Evolutionary conservation across 1,140 invertebrate genomes (phyloP).

Genomic region (Acyrthosiphon pisum): DNA sequence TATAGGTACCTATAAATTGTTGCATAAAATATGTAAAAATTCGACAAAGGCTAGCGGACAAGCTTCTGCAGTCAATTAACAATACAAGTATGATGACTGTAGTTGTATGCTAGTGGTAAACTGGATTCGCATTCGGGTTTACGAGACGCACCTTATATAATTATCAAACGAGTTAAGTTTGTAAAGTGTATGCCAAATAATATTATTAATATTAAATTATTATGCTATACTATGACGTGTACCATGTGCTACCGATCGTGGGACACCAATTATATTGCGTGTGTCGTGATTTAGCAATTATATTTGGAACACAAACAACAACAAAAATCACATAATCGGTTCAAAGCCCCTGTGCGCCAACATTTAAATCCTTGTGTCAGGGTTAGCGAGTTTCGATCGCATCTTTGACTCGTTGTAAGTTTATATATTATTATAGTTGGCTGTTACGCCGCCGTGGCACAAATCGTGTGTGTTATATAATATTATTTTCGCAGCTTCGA

Average conservation of each 20-base stretch:
- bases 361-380: constrained; percentile 10
- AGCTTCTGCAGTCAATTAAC: neutral
- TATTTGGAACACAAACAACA: neutral
- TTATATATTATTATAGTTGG: neutral
- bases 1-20: neutral
- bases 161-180: neutral
- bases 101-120: neutral
- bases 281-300: neutral
- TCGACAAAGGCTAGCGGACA: neutral
- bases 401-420: neutral
- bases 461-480: neutral
- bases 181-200: too few species aligned
- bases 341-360: neutral
- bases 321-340: neutral
- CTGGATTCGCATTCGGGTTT: neutral
- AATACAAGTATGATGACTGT: neutral
- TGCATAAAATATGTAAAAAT: neutral
- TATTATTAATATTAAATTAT: neutral
- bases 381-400: constrained; percentile 5
- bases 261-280: neutral
- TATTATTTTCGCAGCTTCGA: neutral
- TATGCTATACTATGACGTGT: neutral
- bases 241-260: neutral
- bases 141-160: neutral
- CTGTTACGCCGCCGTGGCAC: too few species aligned